Base-by-base conservation (phyloP, 2,888 invertebrate genomes). In the Polyommatus icarus region DNA sequence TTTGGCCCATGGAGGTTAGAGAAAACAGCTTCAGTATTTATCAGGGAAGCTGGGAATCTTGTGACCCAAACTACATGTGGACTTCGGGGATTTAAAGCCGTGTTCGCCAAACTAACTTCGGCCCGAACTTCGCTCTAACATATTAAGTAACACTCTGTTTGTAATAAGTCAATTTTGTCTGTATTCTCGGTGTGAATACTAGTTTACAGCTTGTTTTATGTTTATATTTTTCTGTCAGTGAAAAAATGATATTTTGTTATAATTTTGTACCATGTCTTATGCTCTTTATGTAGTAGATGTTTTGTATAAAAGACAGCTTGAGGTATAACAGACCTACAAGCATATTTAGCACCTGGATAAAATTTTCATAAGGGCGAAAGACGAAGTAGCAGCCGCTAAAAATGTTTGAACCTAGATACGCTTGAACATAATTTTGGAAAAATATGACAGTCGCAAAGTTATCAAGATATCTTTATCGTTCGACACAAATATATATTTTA, bases 1-100 rank as follows among this genome's bases (percentile, higher is more conserved):
- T 75, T 50, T 24, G 75, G 15, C 18, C 75, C 50, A 4, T 29
- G 0, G 75, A 75, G 75, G 54, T 75, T 75, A 3, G 75, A 67
- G 73, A 24, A 24, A 54, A 46, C 24, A 73, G 50, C 75, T 75
- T 15, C 18, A 15, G 75, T 50, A 75, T 75, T 75, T 50, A 75
- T 75, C 75, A 24, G 29, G 72, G 75, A 24, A 75, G 54, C 32
- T 29, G 75, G 54, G 75, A 75, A 75, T 75, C 75, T 75, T 75
- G 75, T 75, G 50, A 75, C 75, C 75, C 46, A 50, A 75, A 75
- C 75, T 75, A 75, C 75, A 54, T 75, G 50, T 75, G 75, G 75
- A 75, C 75, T 75, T 75, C 40, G 75, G 75, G 75, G 75, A 75
- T 75, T 75, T 54, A 75, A 75, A 54, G 75, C 75, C 75, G 18